Conservation (phyloP, 2,888 invertebrate genomes). For the Pseudococcus longispinus region DNA sequence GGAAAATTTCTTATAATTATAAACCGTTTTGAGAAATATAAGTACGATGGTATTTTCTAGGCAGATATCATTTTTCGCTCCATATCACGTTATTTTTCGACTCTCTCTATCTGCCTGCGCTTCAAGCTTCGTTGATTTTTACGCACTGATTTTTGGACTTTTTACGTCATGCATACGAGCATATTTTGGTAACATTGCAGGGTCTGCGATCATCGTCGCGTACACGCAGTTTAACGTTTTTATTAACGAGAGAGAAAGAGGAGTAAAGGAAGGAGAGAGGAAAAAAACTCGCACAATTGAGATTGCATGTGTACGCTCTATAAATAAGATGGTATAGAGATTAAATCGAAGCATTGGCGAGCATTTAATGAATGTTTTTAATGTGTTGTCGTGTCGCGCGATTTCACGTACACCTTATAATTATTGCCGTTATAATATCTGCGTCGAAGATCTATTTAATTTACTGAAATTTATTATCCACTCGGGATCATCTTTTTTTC, state of each 20-base stretch:
- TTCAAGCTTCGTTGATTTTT: constrained; percentile 57
- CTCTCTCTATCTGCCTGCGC: constrained; percentile 7
- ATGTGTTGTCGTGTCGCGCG: constrained; percentile 45
- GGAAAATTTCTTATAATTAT: constrained; percentile 41
- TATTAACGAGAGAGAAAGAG: background rate
- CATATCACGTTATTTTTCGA: constrained; percentile 48
- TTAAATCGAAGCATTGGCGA: constrained; percentile 43
- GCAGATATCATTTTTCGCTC: constrained; percentile 52
- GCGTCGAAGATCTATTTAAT: constrained; percentile 40
- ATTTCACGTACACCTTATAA: constrained; percentile 43
- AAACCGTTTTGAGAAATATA: constrained; percentile 19
- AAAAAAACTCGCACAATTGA: constrained; percentile 20
- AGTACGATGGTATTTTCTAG: background rate
- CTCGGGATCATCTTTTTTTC: constrained; percentile 4
- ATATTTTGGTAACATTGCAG: background rate
- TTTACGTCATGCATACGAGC: constrained; percentile 30
- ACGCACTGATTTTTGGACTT: constrained; percentile 56
- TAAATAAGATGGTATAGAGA: constrained; percentile 45
- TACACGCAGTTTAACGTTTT: constrained; percentile 4
- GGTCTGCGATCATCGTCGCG: background rate
- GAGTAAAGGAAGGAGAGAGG: background rate
- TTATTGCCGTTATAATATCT: constrained; percentile 45
- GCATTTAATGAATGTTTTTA: constrained; percentile 45
- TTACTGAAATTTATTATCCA: constrained; percentile 41
- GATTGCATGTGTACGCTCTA: constrained; percentile 43